Base-by-base conservation (phyloP, 23 tunicate genomes). In the Halocynthia roretzi region DNA sequence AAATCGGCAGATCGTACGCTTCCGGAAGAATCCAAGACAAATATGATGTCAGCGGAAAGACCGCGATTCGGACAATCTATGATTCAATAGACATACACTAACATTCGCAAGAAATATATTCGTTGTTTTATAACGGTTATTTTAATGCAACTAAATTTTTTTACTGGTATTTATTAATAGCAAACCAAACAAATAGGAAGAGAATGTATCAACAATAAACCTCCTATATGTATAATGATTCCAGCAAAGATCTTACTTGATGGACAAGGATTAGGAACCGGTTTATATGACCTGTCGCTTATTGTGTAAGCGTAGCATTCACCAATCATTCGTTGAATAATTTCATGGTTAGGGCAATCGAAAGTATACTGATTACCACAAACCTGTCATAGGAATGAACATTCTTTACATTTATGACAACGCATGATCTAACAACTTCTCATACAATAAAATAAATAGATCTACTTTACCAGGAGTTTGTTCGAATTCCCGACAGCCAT, bases 21-120 rank as follows among this genome's bases (percentile, higher is more conserved):
- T 8, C 78, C 78, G 8, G 78, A 74, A 14, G 62, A 62, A 74
- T 74, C 78, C 22, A 74, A 23, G 8, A 74, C 60, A 54, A 74
- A 74, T n/a, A 74, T 8, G 22, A 74, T 52, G 31, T 74, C 78
- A 20, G 78, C 78, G 23, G 56, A 44, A 0, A 74, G 64, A 14
- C 78, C 78, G 5, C 17, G 78, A 31, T 31, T 31, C 17, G 78
- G 78, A 54, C 78, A 74, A 0, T 62, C 78, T 74, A 17, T 67
- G 71, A 17, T 31, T 31, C 44, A 31, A 31, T 31, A 31, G 44
- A 31, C 44, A 31, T 31, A 31, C 44, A 31, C 4, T 31, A 31
- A 4, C 4, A 31, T 31, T 31, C 44, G 4, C 44, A 31, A 31
- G 44, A 31, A 31, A 4, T 31, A 0, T 31, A 0, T 0, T 31